Base-by-base conservation (phyloP, 2,888 invertebrate species). In the Dynastes tityus region DNA sequence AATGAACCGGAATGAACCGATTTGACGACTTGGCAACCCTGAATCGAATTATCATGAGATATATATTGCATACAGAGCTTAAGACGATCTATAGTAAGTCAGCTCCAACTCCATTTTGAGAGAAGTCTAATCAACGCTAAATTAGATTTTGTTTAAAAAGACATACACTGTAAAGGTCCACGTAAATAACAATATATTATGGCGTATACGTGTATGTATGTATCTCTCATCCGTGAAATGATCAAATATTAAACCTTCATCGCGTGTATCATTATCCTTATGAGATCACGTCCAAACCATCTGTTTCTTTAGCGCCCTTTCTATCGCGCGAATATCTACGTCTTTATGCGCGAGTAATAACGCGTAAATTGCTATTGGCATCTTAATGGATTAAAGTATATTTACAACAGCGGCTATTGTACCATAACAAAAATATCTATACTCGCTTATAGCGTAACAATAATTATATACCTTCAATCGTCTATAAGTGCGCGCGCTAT, bases 101-200 rank as follows among this genome's bases (percentile, higher is more conserved):
- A 37, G 32, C 16, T 58, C 8, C 37, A 11, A 11, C n/a, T 55
- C 37, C 71, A 71, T 55, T 71, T 58, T n/a, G n/a, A 37, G 71
- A 53, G 49, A 22, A 22, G 55, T 55, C 53, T 55, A 71, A 71
- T 71, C 71, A 71, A 53, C 16, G 49, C 29, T 37, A 71, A 55
- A 71, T 71, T 55, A 71, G 55, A 55, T 16, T 58, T 53, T 55
- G 71, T 71, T 71, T 71, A 71, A 37, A 55, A 53, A 53, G 29
- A 53, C 32, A n/a, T 45, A 40, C 16, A 8, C 45, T 45, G 11
- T 8, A 16, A 9, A 27, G 11, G 49, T 68, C 45, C 6, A 49
- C 13, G 45, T 32, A 27, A 8, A 29, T 13, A 64, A 11, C 32
- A 27, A 64, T 64, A 9, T 29, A 64, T 5, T 9, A 9, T 64